Conservation (phyloP, 2,888 invertebrate genomes). For the Allacma fusca region DNA sequence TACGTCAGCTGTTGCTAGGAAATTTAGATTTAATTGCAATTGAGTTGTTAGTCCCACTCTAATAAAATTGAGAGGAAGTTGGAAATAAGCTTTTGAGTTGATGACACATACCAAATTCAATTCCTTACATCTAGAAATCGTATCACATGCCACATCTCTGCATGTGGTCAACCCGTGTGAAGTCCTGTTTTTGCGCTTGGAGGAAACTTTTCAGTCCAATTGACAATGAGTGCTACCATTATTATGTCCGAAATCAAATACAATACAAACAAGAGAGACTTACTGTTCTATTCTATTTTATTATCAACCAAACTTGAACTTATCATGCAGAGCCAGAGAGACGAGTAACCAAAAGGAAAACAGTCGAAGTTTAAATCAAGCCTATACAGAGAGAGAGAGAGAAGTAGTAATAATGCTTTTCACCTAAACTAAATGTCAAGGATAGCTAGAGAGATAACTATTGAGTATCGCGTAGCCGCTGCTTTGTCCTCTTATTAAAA, state of each 20-base stretch:
- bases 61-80: neutral
- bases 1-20: too few relatives aligned
- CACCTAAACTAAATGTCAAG: conserved; percentile 11
- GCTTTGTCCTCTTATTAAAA: conserved; percentile 21
- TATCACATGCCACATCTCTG: conserved; percentile 44
- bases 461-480: neutral
- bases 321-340: conserved; percentile 2
- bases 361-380: conserved; percentile 17
- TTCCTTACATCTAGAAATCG: conserved; percentile 27
- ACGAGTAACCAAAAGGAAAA: conserved; percentile 5
- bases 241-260: conserved; percentile 38
- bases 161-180: conserved; percentile 39
- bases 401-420: conserved; percentile 3
- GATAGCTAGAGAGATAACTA: neutral
- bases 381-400: neutral
- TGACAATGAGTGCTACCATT: conserved; percentile 38
- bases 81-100: conserved; percentile 33
- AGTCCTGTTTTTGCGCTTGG: conserved; percentile 1
- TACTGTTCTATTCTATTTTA: conserved; percentile 30
- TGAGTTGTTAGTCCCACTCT: neutral
- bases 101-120: conserved; percentile 32
- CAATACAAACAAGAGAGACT: conserved; percentile 26
- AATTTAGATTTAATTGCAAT: too few relatives aligned
- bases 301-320: conserved; percentile 14
- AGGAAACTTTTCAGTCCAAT: neutral